Conservation (phyloP, 2,113 vertebrate genomes). For the Cottus gobio region DNA sequence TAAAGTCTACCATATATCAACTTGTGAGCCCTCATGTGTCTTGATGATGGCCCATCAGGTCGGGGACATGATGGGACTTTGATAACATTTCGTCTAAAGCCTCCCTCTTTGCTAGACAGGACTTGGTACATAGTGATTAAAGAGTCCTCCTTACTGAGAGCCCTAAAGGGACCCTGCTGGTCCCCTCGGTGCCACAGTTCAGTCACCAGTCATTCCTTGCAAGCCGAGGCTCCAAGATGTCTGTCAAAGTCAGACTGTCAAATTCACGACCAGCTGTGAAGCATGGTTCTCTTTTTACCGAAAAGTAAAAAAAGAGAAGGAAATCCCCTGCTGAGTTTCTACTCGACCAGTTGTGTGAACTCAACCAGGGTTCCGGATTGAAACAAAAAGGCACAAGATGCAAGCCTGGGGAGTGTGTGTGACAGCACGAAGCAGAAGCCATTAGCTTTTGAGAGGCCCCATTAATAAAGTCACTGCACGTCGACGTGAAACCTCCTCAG, state of each 20-base stretch:
- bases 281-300: not conserved
- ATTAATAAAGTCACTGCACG: not conserved
- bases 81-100: too few relatives aligned
- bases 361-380: conserved; percentile 47
- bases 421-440: not conserved
- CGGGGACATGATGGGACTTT: not conserved
- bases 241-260: conserved; percentile 19
- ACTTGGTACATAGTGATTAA: too few relatives aligned
- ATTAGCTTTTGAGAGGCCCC: not conserved
- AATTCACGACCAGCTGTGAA: not conserved
- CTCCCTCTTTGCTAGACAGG: too few relatives aligned
- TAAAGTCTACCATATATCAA: not conserved
- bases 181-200: not conserved
- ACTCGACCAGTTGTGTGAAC: conserved; percentile 41
- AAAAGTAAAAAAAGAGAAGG: conserved; percentile 38
- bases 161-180: not conserved
- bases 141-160: too few relatives aligned
- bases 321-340: conserved; percentile 56
- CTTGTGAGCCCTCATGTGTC: not conserved
- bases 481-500: conserved; percentile 1
- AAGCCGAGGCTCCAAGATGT: conserved; percentile 14
- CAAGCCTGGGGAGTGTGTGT: not conserved
- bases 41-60: not conserved
- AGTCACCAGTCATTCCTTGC: conserved; percentile 42
- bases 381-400: conserved; percentile 19